Evolutionary conservation across 2,888 invertebrate species (phyloP).

Genomic region (Cheilosia pagana): DNA sequence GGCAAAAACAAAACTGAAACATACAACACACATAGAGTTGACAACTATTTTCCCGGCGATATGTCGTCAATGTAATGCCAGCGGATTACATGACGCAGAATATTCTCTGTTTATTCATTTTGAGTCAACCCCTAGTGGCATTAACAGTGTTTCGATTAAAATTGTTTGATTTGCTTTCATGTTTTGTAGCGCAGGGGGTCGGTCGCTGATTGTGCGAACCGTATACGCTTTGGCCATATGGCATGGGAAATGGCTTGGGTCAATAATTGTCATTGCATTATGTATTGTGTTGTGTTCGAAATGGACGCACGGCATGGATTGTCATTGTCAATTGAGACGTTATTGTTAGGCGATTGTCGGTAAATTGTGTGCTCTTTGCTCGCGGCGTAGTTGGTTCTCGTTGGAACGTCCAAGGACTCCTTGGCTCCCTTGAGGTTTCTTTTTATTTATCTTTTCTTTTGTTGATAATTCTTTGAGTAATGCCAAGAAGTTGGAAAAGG

Average conservation of each 20-base stretch:
- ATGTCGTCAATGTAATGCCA: conserved; percentile 45
- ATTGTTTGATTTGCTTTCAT: conserved; percentile 66
- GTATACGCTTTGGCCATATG: conserved; percentile 56
- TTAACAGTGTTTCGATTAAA: conserved; percentile 70
- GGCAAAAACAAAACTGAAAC: not conserved
- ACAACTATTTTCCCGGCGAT: conserved; percentile 38
- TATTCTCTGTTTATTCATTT: conserved; percentile 51
- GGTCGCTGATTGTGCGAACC: conserved; percentile 23
- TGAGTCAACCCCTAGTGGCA: conserved; percentile 15
- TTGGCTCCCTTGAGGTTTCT: too few relatives aligned
- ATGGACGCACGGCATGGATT: not conserved
- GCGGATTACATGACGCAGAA: conserved; percentile 60
- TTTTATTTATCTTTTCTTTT: too few relatives aligned
- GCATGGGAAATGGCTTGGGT: conserved; percentile 64
- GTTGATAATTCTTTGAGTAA: too few relatives aligned
- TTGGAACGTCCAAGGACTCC: too few relatives aligned
- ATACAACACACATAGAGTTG: conserved; percentile 25
- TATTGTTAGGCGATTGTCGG: too few relatives aligned
- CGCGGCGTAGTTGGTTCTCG: too few relatives aligned
- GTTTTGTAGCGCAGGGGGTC: conserved; percentile 28
- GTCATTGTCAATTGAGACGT: not conserved
- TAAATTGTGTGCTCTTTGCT: too few relatives aligned
- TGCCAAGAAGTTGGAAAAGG: too few relatives aligned
- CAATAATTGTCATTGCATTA: conserved; percentile 42
- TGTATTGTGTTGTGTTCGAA: not conserved